Evolutionary conservation across 2,888 invertebrate genomes (phyloP), one percentile per base, ranked within the genome.

Genomic region (Acleris laterana): DNA sequence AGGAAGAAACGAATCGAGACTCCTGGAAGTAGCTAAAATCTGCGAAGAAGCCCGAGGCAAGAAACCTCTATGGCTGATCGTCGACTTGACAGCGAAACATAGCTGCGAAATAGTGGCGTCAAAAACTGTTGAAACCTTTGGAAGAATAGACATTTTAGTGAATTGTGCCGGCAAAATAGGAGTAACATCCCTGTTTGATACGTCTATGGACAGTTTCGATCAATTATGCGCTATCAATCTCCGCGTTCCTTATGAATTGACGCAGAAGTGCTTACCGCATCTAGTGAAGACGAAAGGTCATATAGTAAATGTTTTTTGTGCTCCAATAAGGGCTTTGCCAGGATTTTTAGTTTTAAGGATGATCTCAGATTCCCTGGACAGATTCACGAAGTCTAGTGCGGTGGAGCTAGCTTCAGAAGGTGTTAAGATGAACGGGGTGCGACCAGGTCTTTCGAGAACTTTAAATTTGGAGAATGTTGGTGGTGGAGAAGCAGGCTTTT

Each of bases 371-470:
- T 70, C 69, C 1, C 44, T 71, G 50, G 70, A 71, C 20, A 63
- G 57, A 55, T 71, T 71, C 42, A 71, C 70, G 2, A 69, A 65
- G 48, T 55, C 62, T 0, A 66, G 68, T 3, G 71, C 71, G 19
- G 49, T 66, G 13, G 70, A 71, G 56, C 20, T 70, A 5, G 68
- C 62, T 5, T 53, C 68, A 5, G 68, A 69, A 20, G 71, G 70
- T 9, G 69, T 71, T 9, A 69, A 70, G 25, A 69, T 71, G 62
- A 71, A 71, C 25, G 69, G 68, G 1, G 69, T 71, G 9, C 46
- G 70, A 19, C 69, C 71, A 1, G 71, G 71, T 2, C 20, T 63
- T 25, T 66, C 66, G 4, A 65, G 66, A 48, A 71, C 71, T 0
- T 66, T 69, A 22, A 63, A 66, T 51, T 46, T 71, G 38, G 22